A percentile compares a stretch with the other conserved stretches of the same genome.
Evolutionary conservation across 92 coral and sea anemone genomes (phyloP).

Genomic region (Bergia sp.): DNA sequence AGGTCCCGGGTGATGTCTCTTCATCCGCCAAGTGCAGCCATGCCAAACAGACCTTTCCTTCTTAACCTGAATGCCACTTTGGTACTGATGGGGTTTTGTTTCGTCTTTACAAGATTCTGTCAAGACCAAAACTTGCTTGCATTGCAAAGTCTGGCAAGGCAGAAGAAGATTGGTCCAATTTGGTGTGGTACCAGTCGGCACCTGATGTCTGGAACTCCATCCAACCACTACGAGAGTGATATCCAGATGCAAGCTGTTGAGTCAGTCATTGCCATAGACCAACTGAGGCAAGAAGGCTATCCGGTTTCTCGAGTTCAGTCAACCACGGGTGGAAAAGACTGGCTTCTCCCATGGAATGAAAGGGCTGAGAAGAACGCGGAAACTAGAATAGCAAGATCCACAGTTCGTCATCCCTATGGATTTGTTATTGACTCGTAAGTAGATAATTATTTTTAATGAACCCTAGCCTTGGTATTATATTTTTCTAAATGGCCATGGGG

Average conservation of each 20-base stretch:
- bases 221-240: neutral
- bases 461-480: neutral
- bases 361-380: neutral
- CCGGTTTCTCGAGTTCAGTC: neutral
- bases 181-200: neutral
- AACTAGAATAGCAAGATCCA: neutral
- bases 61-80: neutral
- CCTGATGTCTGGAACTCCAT: neutral
- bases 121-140: neutral
- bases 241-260: no score
- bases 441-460: neutral
- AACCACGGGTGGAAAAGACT: neutral
- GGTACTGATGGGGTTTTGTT: neutral
- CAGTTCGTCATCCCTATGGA: neutral
- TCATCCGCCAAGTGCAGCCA: no score
- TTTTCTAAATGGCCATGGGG: neutral
- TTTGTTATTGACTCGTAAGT: neutral
- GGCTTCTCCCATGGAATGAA: neutral
- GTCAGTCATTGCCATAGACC: no score
- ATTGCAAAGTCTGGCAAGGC: neutral
- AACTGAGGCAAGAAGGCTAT: no score
- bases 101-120: constrained; percentile 1
- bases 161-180: neutral
- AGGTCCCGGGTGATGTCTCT: no score
- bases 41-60: no score